phyloP scores from a whole-genome alignment of 2,797 vertebrate genomes.

The Loris lydekkerianus region DNA sequence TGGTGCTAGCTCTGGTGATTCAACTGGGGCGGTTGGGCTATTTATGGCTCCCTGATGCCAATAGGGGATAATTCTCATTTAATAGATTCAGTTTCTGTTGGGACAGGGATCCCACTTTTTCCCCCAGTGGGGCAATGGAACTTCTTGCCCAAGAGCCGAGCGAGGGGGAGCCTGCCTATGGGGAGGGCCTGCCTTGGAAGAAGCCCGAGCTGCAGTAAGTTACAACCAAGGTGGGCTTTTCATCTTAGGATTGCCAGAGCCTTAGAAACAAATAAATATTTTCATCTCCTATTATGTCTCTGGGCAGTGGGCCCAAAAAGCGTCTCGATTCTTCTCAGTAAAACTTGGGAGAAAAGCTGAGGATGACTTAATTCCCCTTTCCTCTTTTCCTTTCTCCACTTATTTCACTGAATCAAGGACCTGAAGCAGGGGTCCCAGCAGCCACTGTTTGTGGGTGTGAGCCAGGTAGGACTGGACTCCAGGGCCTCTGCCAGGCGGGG shows the following conservation, averaged over 20 bases:
- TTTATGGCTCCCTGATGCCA: constrained; percentile 89
- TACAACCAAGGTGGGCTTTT: constrained; percentile 78
- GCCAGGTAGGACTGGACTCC: background rate
- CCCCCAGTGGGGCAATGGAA: background rate
- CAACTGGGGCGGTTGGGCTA: constrained; percentile 82
- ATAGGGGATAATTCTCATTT: constrained; percentile 87
- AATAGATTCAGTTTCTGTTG: constrained; percentile 85
- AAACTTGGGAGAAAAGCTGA: constrained; percentile 66
- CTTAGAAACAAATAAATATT: constrained; percentile 83
- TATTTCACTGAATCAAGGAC: background rate
- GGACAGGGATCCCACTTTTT: constrained; percentile 55
- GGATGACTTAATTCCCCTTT: constrained; percentile 70
- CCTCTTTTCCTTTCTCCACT: constrained; percentile 25
- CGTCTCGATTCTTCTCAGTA: constrained; percentile 35
- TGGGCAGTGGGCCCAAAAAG: constrained; percentile 76
- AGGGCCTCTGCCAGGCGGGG: background rate
- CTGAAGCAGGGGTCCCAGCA: background rate
- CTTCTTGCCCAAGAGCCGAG: constrained; percentile 26
- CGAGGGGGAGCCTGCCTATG: background rate
- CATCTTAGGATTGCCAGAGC: constrained; percentile 71
- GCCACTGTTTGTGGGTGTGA: background rate
- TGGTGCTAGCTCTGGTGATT: constrained; percentile 85
- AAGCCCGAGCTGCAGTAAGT: background rate
- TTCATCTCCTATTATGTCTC: constrained; percentile 80
- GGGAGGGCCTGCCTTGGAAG: background rate